Percentiles rank a stretch among this genome's conserved stretches.
phyloP scores from a whole-genome alignment of 2,888 invertebrate species.

The Mellilla xanthometata region DNA sequence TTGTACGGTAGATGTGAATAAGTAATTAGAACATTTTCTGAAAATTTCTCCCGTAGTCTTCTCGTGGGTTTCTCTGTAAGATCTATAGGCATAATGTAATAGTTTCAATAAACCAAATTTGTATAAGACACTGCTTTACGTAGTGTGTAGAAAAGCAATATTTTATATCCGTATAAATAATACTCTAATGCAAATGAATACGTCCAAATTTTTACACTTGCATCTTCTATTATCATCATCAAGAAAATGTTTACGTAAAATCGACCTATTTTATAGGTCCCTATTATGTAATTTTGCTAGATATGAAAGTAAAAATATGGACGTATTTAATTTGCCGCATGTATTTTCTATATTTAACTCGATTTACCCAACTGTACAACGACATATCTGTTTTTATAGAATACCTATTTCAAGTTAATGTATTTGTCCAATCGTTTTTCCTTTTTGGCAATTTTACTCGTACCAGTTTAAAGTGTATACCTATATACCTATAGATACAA shows the following conservation, averaged over 20 bases:
- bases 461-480: slow-evolving; percentile 40
- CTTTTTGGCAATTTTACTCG: slow-evolving; percentile 52
- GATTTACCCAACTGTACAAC: slow-evolving; percentile 55
- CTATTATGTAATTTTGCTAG: too few species aligned
- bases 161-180: slow-evolving; percentile 64
- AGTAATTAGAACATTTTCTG: slow-evolving; percentile 66
- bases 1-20: slow-evolving; percentile 65
- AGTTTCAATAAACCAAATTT: slow-evolving; percentile 55
- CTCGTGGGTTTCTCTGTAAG: slow-evolving; percentile 60
- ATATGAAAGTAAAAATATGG: slow-evolving; percentile 1
- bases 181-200: slow-evolving; percentile 33
- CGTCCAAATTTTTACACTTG: background rate
- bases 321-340: slow-evolving; percentile 6
- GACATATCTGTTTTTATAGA: slow-evolving; percentile 76
- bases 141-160: slow-evolving; percentile 74
- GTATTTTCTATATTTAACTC: slow-evolving; percentile 14
- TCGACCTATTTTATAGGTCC: too few species aligned
- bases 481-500: slow-evolving; percentile 40
- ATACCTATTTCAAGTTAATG: slow-evolving; percentile 55
- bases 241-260: too few species aligned
- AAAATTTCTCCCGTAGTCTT: slow-evolving; percentile 69
- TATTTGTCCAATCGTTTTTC: slow-evolving; percentile 50
- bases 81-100: slow-evolving; percentile 55
- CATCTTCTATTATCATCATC: too few species aligned
- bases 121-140: slow-evolving; percentile 55